A percentile compares a stretch with the other conserved stretches of the same genome.
These are phyloP conservation scores for Cremastinae sp. DNA, from an alignment of 2,888 invertebrate genomes.

Conservation along the genomic window DNA sequence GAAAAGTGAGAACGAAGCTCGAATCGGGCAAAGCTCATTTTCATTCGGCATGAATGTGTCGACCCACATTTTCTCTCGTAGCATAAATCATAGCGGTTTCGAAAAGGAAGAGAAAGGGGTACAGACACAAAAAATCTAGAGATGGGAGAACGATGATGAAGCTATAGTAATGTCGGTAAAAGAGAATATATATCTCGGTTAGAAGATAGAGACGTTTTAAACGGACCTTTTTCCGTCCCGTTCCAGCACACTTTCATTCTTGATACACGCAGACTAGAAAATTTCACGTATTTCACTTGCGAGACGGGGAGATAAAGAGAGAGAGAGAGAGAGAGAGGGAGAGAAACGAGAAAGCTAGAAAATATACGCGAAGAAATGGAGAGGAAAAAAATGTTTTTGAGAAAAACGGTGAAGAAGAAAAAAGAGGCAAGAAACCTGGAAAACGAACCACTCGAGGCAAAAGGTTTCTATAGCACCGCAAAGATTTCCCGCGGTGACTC, in stretches of 20 bases:
- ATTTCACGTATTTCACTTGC: constrained; percentile 39
- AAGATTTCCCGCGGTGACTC: constrained; percentile 46
- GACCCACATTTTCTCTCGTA: constrained; percentile 73
- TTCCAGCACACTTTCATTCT: constrained; percentile 32
- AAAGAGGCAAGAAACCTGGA: constrained; percentile 50
- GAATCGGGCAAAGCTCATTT: constrained; percentile 39
- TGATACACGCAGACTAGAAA: constrained; percentile 40
- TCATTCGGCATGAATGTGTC: constrained; percentile 61
- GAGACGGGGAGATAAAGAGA: constrained; percentile 26
- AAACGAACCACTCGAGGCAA: constrained; percentile 59
- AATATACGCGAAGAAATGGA: background rate
- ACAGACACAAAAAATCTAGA: constrained; percentile 40
- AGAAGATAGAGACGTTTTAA: constrained; percentile 51
- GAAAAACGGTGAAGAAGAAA: background rate
- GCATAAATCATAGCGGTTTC: constrained; percentile 60
- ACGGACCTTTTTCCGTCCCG: constrained; percentile 46
- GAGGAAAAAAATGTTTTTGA: background rate
- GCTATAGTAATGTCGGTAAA: constrained; percentile 47
- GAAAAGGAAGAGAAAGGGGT: constrained; percentile 23
- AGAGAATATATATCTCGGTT: constrained; percentile 42
- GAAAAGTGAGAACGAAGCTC: constrained; percentile 42
- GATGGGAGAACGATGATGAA: constrained; percentile 52
- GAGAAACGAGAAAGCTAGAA: constrained; percentile 20
- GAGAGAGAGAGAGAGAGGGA: too few species aligned
- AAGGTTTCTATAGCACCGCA: constrained; percentile 54